Percentiles rank a stretch among this genome's conserved stretches.
These are phyloP conservation scores for Monarcha castaneiventris DNA, from an alignment of 2,113 vertebrate genomes.

Conservation along the genomic window DNA sequence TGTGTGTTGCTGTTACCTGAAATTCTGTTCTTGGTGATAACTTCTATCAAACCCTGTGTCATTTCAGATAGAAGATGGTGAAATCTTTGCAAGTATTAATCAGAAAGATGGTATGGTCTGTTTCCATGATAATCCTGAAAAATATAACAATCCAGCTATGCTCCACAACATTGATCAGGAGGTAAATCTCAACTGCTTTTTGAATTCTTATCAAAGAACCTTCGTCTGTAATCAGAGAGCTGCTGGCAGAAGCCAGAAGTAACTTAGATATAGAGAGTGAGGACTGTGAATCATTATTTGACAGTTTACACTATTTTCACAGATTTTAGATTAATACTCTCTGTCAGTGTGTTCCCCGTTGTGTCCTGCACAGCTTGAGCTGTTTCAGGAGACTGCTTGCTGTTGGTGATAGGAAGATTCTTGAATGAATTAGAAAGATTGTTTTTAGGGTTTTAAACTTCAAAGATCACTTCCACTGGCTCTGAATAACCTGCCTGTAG, in stretches of 20 bases:
- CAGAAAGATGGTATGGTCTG: constrained; percentile 99
- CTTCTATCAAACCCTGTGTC: neutral
- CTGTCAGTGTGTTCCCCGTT: neutral
- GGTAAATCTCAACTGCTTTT: constrained; percentile 71
- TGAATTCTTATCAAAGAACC: neutral
- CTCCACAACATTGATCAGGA: constrained; percentile 99
- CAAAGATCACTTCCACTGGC: neutral
- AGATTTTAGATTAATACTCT: neutral
- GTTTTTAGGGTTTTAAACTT: neutral
- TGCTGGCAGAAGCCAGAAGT: neutral
- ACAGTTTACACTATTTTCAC: neutral
- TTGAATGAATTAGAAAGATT: neutral
- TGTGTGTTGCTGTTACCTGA: neutral
- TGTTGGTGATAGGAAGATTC: neutral
- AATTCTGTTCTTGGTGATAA: neutral
- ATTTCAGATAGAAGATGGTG: constrained; percentile 97
- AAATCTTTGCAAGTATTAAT: constrained; percentile 99
- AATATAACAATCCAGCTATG: constrained; percentile 99
- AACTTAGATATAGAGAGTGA: neutral
- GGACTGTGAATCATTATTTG: neutral
- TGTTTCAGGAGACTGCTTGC: neutral
- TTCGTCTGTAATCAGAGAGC: neutral
- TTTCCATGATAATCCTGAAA: constrained; percentile 99
- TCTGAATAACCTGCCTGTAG: neutral
- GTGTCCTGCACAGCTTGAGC: neutral